Evolutionary conservation across 1,140 invertebrate species (phyloP), one percentile per base, ranked within the genome.

Genomic region (Paraescarpia echinospica): DNA sequence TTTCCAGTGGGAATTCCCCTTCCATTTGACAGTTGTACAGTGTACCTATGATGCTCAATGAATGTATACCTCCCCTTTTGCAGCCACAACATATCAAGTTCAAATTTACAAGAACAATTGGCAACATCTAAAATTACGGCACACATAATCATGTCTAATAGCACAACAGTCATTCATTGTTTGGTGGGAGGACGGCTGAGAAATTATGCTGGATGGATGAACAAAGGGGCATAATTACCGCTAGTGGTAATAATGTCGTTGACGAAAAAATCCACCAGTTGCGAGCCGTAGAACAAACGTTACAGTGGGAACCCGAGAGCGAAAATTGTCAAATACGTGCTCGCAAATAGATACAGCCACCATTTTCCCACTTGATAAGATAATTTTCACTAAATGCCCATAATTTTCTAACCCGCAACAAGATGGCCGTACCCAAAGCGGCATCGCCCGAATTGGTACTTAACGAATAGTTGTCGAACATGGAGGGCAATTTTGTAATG

Each of bases 341-440:
- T 12, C 59, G 59, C 22, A 77, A 77, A 77, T 77, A 77, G 59
- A 77, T 77, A 77, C 59, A 31, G 59, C 59, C 59, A 27, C 59
- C 59, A 77, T 77, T 77, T 77, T 77, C 59, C 59, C 59, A 77
- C 59, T 77, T 77, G 59, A 77, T 77, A 77, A 77, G 59, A 77
- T 77, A 77, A 77, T 77, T 77, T 77, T 77, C 2, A 18, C 59
- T 77, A 77, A 77, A 77, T 77, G 59, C 59, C 59, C 59, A 77
- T 77, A 77, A 77, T 77, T 77, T 77, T 77, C 12, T 77, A 12
- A 18, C 22, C 59, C 59, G 59, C 59, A 77, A 27, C 59, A 77
- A 77, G 59, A 77, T 77, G 59, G 14, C 59, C 59, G 59, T 77
- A 31, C 59, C 59, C 22, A 18, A 77, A 77, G 59, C 59, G 14